These are phyloP conservation scores for Andrena dorsata DNA, from an alignment of 2,888 invertebrate genomes.

Conservation along the genomic window DNA sequence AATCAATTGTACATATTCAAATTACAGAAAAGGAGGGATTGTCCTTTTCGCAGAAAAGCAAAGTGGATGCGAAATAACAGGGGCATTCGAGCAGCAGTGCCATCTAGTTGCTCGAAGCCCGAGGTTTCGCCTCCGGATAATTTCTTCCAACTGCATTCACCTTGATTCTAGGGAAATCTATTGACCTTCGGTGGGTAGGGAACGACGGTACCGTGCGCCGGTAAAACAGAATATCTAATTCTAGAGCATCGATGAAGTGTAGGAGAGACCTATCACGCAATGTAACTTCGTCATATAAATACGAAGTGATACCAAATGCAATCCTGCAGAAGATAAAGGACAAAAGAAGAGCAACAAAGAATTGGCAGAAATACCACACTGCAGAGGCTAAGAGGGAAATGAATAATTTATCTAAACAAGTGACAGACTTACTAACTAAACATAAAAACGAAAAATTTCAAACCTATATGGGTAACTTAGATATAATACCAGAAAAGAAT, in stretches of 20 bases:
- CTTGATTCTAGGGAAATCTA: background rate
- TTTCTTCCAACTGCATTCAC: background rate
- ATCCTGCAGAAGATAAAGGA: background rate
- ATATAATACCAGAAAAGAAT: background rate
- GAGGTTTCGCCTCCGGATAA: slow-evolving; percentile 1
- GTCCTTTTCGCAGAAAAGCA: no score
- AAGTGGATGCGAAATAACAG: background rate
- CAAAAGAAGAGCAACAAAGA: background rate
- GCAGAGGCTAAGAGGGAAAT: no score
- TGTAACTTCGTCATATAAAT: no score
- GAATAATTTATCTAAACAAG: no score
- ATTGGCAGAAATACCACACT: background rate
- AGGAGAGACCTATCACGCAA: no score
- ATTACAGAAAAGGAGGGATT: no score
- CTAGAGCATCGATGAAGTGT: no score
- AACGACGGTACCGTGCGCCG: background rate
- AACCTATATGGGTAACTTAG: background rate
- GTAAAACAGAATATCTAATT: slow-evolving; percentile 1
- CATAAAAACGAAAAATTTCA: slow-evolving; percentile 8
- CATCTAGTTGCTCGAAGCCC: slow-evolving; percentile 35
- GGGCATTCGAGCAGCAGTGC: slow-evolving; percentile 14
- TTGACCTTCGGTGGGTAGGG: background rate
- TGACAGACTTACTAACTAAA: background rate
- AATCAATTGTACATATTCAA: no score
- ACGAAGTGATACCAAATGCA: background rate